Conservation (phyloP, 2,113 vertebrate species). For the Ammodytes dubius region DNA sequence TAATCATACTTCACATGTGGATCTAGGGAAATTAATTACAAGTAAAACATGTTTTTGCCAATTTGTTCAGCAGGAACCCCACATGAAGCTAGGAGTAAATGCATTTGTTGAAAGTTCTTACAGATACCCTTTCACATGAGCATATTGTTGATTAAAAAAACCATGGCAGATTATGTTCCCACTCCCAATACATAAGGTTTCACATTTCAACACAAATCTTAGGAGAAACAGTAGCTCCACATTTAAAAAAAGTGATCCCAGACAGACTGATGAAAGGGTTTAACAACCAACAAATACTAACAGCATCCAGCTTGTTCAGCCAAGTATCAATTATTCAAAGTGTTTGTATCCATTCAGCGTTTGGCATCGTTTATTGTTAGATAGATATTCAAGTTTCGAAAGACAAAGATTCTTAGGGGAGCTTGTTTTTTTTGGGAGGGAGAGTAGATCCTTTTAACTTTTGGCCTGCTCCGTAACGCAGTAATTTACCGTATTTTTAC, state of each 20-base stretch:
- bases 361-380: background rate
- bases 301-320: slow-evolving; percentile 21
- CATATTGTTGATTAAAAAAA: slow-evolving; percentile 5
- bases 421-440: slow-evolving; percentile 11
- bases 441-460: slow-evolving; percentile 42
- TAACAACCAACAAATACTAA: slow-evolving; percentile 20
- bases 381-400: background rate
- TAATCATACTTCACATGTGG: background rate
- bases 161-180: background rate
- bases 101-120: background rate
- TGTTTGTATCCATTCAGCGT: slow-evolving; percentile 15
- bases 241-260: slow-evolving; percentile 21
- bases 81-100: background rate
- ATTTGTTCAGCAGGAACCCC: background rate
- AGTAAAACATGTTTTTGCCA: background rate
- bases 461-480: slow-evolving; percentile 22
- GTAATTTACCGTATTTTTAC: slow-evolving; percentile 49
- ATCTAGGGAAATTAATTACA: background rate
- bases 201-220: slow-evolving; percentile 4
- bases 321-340: slow-evolving; percentile 45
- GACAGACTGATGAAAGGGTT: slow-evolving; percentile 16
- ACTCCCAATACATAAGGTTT: background rate
- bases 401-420: background rate
- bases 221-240: background rate
- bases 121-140: background rate